Evolutionary conservation across 2,797 vertebrate species (phyloP).

Genomic region (Sciaenops ocellatus): DNA sequence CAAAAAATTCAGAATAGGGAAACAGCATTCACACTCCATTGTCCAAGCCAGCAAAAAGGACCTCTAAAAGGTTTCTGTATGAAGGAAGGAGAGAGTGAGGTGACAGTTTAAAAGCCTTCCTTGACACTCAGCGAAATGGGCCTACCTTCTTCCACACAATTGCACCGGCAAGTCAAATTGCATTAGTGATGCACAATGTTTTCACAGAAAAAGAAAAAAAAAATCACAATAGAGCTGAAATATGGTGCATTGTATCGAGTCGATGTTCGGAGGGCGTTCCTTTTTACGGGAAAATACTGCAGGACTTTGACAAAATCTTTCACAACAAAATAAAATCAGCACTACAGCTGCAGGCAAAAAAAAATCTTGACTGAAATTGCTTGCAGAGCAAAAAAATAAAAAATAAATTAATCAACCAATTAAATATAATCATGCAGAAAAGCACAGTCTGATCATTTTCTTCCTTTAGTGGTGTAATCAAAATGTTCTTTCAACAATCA

Average conservation of each 20-base stretch:
- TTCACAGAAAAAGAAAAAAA: slow-evolving; percentile 53
- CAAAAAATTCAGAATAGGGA: slow-evolving; percentile 54
- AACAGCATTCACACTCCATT: slow-evolving; percentile 67
- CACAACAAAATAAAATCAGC: slow-evolving; percentile 65
- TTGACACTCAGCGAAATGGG: slow-evolving; percentile 79
- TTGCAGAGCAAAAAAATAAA: slow-evolving; percentile 3
- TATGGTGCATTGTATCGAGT: slow-evolving; percentile 65
- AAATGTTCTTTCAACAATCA: slow-evolving; percentile 50
- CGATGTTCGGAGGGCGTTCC: slow-evolving; percentile 65
- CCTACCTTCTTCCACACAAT: slow-evolving; percentile 85
- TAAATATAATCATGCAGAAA: slow-evolving; percentile 53
- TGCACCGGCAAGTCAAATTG: slow-evolving; percentile 85
- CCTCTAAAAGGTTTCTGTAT: slow-evolving; percentile 83
- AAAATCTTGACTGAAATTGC: slow-evolving; percentile 24
- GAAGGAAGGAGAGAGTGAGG: slow-evolving; percentile 73
- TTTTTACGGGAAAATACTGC: slow-evolving; percentile 58
- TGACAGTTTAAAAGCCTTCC: slow-evolving; percentile 89
- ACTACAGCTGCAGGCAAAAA: slow-evolving; percentile 6
- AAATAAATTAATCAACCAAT: slow-evolving; percentile 35
- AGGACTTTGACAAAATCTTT: slow-evolving; percentile 71
- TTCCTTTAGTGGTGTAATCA: slow-evolving; percentile 37
- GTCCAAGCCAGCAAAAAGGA: slow-evolving; percentile 68
- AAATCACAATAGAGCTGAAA: slow-evolving; percentile 74
- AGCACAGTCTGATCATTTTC: slow-evolving; percentile 34
- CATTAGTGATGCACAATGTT: slow-evolving; percentile 86